A percentile compares a stretch with the other conserved stretches of the same genome.
phyloP scores from a whole-genome alignment of 2,888 invertebrate species.

The Pseudeuparius sepicola region DNA sequence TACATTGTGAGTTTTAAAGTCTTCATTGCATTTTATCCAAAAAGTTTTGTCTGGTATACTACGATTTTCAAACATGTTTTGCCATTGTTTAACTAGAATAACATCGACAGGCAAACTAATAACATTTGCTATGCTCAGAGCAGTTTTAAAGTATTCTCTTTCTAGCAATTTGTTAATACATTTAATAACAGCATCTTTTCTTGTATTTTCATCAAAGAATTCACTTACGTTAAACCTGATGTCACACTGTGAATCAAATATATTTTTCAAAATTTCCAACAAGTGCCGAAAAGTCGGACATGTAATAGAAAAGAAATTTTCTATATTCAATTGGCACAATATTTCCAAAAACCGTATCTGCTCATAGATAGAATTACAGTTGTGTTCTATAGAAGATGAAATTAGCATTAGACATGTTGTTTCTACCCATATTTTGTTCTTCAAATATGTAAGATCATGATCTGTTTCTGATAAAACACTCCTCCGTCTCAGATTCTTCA shows the following conservation, averaged over 20 bases:
- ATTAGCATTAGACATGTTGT: constrained; percentile 48
- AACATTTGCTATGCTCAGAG: constrained; percentile 48
- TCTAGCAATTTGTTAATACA: constrained; percentile 46
- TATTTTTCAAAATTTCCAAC: constrained; percentile 27
- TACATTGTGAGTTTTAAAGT: constrained; percentile 51
- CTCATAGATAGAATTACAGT: constrained; percentile 52
- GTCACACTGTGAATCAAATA: constrained; percentile 32
- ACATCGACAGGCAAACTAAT: constrained; percentile 42
- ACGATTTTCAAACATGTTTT: constrained; percentile 41
- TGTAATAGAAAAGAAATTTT: constrained; percentile 42
- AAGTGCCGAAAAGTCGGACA: constrained; percentile 39
- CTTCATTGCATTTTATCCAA: constrained; percentile 51
- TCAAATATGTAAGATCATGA: constrained; percentile 41
- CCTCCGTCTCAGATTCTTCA: constrained; percentile 29
- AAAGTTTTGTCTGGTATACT: constrained; percentile 42
- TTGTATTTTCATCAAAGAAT: constrained; percentile 29
- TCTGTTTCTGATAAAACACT: constrained; percentile 29
- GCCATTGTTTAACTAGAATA: constrained; percentile 48
- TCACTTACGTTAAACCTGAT: constrained; percentile 44
- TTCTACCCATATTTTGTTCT: constrained; percentile 48
- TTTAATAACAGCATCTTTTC: constrained; percentile 42
- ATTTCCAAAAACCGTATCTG: constrained; percentile 54
- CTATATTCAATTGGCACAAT: constrained; percentile 48
- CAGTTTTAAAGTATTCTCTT: constrained; percentile 45
- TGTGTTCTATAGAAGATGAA: constrained; percentile 49